A percentile compares a stretch with the other conserved stretches of the same genome.
Conservation (phyloP, 2,888 invertebrate genomes). For the Lumbricus terrestris region DNA sequence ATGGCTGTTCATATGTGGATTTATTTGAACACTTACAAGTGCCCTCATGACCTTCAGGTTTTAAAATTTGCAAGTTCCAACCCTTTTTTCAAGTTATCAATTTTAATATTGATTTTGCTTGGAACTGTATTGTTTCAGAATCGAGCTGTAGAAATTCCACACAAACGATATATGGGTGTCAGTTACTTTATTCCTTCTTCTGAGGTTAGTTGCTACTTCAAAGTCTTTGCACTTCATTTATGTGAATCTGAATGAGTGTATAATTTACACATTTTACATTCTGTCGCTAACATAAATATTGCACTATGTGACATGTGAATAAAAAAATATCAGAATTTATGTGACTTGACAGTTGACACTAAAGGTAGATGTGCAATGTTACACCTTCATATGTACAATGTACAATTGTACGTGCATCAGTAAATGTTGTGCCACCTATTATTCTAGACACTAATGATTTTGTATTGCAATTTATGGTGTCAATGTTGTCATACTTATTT, state of each 20-base stretch:
- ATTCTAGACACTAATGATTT: not conserved
- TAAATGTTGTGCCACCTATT: not conserved
- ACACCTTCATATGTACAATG: no score
- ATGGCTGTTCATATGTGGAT: not conserved
- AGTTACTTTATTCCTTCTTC: slow-evolving; percentile 41
- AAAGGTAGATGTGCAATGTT: not conserved
- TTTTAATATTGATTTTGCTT: not conserved
- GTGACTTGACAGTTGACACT: not conserved
- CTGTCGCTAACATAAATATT: no score
- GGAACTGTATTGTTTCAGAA: slow-evolving; percentile 28
- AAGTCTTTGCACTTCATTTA: not conserved
- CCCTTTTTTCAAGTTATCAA: not conserved
- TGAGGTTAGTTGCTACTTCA: slow-evolving; percentile 40
- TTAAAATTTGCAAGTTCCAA: not conserved
- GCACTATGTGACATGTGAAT: no score
- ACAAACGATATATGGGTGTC: slow-evolving; percentile 29
- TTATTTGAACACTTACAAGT: not conserved
- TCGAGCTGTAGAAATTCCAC: slow-evolving; percentile 35
- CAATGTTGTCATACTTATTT: not conserved
- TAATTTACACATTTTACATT: not conserved
- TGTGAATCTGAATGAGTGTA: not conserved
- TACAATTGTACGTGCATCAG: not conserved
- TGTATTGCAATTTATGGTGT: not conserved
- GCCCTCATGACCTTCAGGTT: not conserved
- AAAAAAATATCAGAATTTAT: no score